These are phyloP conservation scores for Agrochola macilenta DNA, from an alignment of 2,888 invertebrate species.

Conservation along the genomic window DNA sequence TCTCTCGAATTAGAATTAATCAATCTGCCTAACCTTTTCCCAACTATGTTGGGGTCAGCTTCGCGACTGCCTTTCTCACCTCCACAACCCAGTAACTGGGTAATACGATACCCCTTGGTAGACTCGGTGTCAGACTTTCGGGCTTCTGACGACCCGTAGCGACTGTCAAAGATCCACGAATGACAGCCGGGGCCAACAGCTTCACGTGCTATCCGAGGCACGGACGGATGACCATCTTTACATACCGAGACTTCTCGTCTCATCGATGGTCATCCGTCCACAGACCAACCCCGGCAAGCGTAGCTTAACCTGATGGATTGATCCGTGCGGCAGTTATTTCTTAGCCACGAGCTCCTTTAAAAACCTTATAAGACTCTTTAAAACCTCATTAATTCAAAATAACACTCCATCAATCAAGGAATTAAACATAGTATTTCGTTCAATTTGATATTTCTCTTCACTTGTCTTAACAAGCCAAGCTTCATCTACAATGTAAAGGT, in stretches of 20 bases:
- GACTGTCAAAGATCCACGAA: neutral
- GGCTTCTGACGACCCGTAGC: neutral
- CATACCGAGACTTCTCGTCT: too few species aligned
- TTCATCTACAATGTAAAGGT: constrained; percentile 1
- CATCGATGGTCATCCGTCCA: neutral
- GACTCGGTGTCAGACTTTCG: neutral
- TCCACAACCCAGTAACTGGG: neutral
- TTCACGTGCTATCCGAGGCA: neutral
- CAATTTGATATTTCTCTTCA: neutral
- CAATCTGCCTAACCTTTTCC: neutral
- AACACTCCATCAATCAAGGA: constrained; percentile 14
- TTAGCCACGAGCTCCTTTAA: neutral
- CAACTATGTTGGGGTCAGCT: neutral
- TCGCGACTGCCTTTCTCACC: neutral
- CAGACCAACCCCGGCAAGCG: neutral
- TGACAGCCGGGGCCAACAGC: neutral
- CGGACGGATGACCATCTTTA: too few species aligned
- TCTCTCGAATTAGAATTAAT: neutral
- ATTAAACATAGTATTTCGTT: constrained; percentile 1
- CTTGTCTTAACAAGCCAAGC: constrained; percentile 6
- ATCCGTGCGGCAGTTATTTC: neutral
- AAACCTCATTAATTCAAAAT: constrained; percentile 2
- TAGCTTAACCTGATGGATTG: neutral
- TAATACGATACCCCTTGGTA: neutral
- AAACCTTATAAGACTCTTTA: neutral